phyloP scores from a whole-genome alignment of 64 coral and sea anemone species.

The Exaiptasia diaphana region DNA sequence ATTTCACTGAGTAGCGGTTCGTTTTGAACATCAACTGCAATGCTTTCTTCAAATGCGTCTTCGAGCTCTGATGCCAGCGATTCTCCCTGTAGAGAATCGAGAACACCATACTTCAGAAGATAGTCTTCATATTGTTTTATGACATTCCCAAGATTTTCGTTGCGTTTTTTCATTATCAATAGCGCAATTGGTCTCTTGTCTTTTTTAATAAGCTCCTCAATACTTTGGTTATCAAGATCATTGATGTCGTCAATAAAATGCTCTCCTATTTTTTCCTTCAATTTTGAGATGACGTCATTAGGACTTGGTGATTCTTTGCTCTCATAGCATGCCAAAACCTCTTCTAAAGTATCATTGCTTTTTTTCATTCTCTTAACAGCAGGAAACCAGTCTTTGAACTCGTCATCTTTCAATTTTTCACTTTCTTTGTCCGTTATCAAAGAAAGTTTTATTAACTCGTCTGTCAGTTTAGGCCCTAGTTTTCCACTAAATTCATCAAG shows the following conservation, averaged over 20 bases:
- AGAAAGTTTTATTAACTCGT: slow-evolving; percentile 34
- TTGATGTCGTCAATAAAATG: background rate
- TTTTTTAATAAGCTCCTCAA: background rate
- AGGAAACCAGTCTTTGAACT: background rate
- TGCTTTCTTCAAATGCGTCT: background rate
- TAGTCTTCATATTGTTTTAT: background rate
- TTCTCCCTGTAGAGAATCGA: background rate
- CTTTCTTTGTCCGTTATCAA: background rate
- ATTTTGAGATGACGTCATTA: background rate
- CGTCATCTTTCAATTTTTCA: background rate
- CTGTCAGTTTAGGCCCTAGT: slow-evolving; percentile 51
- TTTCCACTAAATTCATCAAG: slow-evolving; percentile 38
- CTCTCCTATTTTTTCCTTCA: background rate
- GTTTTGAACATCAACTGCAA: background rate
- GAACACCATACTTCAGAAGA: background rate
- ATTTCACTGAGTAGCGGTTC: background rate
- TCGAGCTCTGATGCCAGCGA: background rate
- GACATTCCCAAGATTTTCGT: background rate
- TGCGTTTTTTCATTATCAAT: background rate
- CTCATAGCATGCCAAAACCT: background rate
- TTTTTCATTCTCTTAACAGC: background rate
- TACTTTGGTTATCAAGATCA: background rate
- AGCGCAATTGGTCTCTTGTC: background rate
- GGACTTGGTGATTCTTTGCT: background rate
- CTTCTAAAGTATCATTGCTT: background rate